Base-by-base conservation (phyloP, 1,140 invertebrate genomes). In the Drosophila tsacasi region DNA sequence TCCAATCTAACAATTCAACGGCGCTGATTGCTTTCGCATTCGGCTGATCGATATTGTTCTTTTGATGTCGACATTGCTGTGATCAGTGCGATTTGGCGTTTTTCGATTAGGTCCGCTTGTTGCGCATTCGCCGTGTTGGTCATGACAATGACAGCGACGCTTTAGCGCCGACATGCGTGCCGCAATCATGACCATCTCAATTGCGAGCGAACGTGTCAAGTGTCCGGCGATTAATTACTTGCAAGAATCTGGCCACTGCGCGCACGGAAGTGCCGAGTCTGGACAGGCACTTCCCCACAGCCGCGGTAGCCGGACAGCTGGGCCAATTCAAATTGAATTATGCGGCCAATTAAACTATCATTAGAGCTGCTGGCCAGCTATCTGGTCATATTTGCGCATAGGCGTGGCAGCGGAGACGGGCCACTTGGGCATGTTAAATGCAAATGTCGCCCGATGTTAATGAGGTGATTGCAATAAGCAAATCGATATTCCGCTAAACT, bases 311-410 rank as follows among this genome's bases (percentile, higher is more conserved):
- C 25, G 44, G 30, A 47, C 54, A 55, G 55, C 62, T 61, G 80
- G 52, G 52, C 58, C 58, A 61, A 68, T 40, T 61, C 35, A 65
- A 72, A 79, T 42, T 54, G 32, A 79, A 49, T 64, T 61, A 50
- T 52, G 42, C 57, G 66, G 32, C 80, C 77, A 81, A 81, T 84
- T 81, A 89, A 87, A 66, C 40, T 44, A 81, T 89, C 68, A 74
- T 81, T 80, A 78, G 59, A 55, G 58, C 47, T 47, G 50, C 40
- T 47, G 69, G 42, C n/a, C 55, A 67, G 55, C 39, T 55, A 44
- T 10, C 39, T 32, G 13, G 15, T 13, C 32, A 60, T 39, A 32
- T 73, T 40, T 42, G 32, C 19, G 21, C n/a, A 50, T 72, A 60
- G 69, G 69, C 69, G 69, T 73, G 44, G 69, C 37, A 25, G 3